Percentiles rank a stretch among this genome's conserved stretches.
These are phyloP conservation scores for Sarcophilus harrisii DNA, from an alignment of 2,797 vertebrate species.

Conservation along the genomic window DNA sequence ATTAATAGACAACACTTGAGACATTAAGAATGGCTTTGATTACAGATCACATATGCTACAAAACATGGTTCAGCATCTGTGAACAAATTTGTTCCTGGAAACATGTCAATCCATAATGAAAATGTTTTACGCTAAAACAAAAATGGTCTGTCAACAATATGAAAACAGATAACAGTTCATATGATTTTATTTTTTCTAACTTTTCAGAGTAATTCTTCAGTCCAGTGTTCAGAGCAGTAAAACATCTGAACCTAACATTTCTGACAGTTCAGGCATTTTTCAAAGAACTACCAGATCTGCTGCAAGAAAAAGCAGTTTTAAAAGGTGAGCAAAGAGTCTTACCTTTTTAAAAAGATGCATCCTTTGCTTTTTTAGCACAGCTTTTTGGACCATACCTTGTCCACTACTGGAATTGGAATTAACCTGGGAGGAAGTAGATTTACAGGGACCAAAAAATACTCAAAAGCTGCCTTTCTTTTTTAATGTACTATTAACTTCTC, in stretches of 20 bases:
- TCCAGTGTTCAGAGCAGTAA: constrained; percentile 92
- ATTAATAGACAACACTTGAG: background rate
- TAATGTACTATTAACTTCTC: background rate
- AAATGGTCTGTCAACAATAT: constrained; percentile 62
- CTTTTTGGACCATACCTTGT: background rate
- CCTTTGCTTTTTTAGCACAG: constrained; percentile 49
- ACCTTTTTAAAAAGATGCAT: constrained; percentile 69
- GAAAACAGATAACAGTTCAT: constrained; percentile 73
- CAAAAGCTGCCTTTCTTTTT: constrained; percentile 24
- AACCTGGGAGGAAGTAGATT: constrained; percentile 33
- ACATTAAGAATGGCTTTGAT: constrained; percentile 28
- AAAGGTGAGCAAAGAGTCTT: constrained; percentile 89
- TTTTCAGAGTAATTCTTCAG: constrained; percentile 93
- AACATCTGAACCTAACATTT: constrained; percentile 89
- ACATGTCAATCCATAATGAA: constrained; percentile 43
- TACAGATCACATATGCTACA: constrained; percentile 46
- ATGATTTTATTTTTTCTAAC: constrained; percentile 84
- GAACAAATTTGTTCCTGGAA: constrained; percentile 38
- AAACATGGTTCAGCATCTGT: constrained; percentile 26
- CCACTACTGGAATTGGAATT: constrained; percentile 20
- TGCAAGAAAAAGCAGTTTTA: constrained; percentile 89
- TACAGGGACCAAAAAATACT: background rate
- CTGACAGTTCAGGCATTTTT: constrained; percentile 90
- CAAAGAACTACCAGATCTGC: constrained; percentile 95
- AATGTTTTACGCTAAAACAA: constrained; percentile 28